Conservation (phyloP, 2,888 invertebrate genomes). For the Chironomus riparius region DNA sequence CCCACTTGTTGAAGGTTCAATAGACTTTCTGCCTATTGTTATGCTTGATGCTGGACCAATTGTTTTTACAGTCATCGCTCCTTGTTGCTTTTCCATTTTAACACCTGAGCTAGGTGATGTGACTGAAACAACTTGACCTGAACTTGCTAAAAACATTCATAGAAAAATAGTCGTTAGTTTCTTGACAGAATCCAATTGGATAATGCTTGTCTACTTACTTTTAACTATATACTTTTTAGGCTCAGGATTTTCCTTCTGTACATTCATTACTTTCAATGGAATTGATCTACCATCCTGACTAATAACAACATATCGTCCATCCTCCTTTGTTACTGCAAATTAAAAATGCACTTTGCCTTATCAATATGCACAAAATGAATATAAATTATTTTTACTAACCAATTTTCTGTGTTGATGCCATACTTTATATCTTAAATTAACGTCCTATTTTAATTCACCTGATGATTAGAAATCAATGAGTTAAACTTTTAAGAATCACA, state of each 20-base stretch:
- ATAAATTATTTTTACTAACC: background rate
- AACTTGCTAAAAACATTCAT: background rate
- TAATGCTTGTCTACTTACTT: slow-evolving; percentile 1
- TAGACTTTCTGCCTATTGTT: background rate
- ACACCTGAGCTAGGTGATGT: background rate
- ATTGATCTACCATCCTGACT: slow-evolving; percentile 4
- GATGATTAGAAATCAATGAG: background rate
- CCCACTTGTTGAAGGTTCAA: background rate
- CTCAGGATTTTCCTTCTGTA: background rate
- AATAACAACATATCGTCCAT: slow-evolving; percentile 11
- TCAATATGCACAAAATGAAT: too few relatives aligned
- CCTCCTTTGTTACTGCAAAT: background rate
- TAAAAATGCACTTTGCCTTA: too few relatives aligned
- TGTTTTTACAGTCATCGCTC: background rate
- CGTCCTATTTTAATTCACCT: background rate
- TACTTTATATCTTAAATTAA: background rate
- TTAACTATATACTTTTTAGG: slow-evolving; percentile 15
- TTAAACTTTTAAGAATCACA: background rate
- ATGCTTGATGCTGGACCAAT: background rate
- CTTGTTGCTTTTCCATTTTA: background rate
- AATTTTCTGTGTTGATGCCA: slow-evolving; percentile 13
- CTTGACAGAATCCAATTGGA: background rate
- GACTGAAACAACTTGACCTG: background rate
- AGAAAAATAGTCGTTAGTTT: background rate
- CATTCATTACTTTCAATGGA: slow-evolving; percentile 4